Evolutionary conservation across 2,113 vertebrate genomes (phyloP).

Genomic region (Capreolus pygargus): DNA sequence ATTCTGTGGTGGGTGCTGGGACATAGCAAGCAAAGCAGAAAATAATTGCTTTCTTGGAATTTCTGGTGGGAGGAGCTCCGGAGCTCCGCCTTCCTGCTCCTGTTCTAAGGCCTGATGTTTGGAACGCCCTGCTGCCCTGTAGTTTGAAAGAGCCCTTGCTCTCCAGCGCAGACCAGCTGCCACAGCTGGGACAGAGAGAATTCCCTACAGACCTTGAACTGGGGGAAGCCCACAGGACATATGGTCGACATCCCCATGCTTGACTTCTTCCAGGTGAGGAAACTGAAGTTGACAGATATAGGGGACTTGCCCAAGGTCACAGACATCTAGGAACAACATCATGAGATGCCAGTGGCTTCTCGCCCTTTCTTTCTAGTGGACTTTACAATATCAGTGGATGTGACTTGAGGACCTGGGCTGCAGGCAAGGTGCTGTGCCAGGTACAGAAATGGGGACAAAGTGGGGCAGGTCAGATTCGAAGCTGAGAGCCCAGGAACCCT

Average conservation of each 20-base stretch:
- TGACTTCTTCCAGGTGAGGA: neutral
- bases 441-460: neutral
- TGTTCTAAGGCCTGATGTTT: neutral
- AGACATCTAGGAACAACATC: neutral
- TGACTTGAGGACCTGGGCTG: too few species aligned
- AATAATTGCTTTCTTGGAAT: neutral
- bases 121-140: neutral
- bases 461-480: neutral
- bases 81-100: neutral
- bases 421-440: too few species aligned
- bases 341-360: neutral
- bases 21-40: neutral
- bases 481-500: neutral
- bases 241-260: neutral
- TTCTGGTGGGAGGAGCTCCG: neutral
- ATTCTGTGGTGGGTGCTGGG: neutral
- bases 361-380: neutral
- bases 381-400: neutral
- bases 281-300: neutral
- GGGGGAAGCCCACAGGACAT: neutral
- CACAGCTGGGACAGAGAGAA: neutral
- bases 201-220: neutral
- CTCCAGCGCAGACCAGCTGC: neutral
- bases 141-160: neutral
- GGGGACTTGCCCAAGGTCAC: neutral